Evolutionary conservation across 2,888 invertebrate genomes (phyloP).

Genomic region (Chromoteleia sp.): DNA sequence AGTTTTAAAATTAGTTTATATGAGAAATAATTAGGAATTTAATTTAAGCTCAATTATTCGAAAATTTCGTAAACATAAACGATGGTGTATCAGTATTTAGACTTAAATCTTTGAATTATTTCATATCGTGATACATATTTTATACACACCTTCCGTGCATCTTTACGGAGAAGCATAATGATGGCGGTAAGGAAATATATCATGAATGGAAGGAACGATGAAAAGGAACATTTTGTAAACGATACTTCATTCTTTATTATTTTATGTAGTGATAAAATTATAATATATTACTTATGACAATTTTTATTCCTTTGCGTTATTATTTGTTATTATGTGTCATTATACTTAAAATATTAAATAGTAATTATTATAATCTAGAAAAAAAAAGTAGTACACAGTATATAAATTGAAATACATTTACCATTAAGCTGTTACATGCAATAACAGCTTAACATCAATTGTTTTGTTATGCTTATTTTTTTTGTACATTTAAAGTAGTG

Average conservation of each 20-base stretch:
- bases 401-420: too few relatives aligned
- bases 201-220: neutral
- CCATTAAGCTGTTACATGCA: too few relatives aligned
- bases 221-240: constrained; percentile 3
- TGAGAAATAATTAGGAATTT: too few relatives aligned
- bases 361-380: too few relatives aligned
- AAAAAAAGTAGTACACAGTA: too few relatives aligned
- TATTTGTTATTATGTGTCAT: too few relatives aligned
- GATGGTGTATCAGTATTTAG: neutral
- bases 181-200: constrained; percentile 4
- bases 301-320: neutral
- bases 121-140: neutral
- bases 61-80: neutral
- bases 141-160: neutral
- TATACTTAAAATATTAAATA: too few relatives aligned
- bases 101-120: neutral
- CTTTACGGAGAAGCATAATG: neutral
- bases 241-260: neutral
- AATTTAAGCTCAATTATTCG: too few relatives aligned
- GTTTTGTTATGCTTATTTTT: too few relatives aligned
- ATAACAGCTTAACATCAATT: too few relatives aligned
- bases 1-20: neutral
- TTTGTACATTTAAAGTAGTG: too few relatives aligned
- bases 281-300: neutral
- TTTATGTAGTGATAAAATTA: neutral